Conservation (phyloP, 2,113 vertebrate species). For the Pseudolaguvia tuberculata region DNA sequence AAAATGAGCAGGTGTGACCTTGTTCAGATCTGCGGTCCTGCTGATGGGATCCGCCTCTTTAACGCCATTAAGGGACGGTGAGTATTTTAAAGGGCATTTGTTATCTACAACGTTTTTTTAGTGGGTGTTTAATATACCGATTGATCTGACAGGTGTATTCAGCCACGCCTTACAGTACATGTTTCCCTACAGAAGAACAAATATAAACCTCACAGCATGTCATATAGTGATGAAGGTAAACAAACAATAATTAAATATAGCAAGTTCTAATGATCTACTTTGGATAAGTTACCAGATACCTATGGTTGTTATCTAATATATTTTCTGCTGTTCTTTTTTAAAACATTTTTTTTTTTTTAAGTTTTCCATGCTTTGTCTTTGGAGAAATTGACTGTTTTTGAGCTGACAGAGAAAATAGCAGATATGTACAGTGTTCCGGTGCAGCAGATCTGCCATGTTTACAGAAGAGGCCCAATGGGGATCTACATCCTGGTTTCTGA, state of each 20-base stretch:
- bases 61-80: conserved; percentile 92
- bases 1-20: conserved; percentile 90
- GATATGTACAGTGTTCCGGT: conserved; percentile 81
- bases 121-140: background rate
- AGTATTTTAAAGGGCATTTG: conserved; percentile 35
- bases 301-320: background rate
- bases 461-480: conserved; percentile 80
- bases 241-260: background rate
- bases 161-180: conserved; percentile 89
- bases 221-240: conserved; percentile 50
- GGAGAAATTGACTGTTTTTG: conserved; percentile 82
- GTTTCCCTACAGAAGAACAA: conserved; percentile 84
- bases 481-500: conserved; percentile 89
- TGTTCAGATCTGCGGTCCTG: conserved; percentile 90
- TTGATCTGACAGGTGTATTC: conserved; percentile 72
- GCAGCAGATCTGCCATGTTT: conserved; percentile 83
- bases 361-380: conserved; percentile 91
- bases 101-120: background rate
- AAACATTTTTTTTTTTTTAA: conserved; percentile 57
- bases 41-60: conserved; percentile 91
- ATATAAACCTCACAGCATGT: conserved; percentile 61
- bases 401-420: conserved; percentile 87
- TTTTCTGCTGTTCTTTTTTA: conserved; percentile 18
- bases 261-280: background rate
- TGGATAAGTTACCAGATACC: background rate